Conservation (phyloP, 2,888 invertebrate species). For the Drosophila paramelanica region DNA sequence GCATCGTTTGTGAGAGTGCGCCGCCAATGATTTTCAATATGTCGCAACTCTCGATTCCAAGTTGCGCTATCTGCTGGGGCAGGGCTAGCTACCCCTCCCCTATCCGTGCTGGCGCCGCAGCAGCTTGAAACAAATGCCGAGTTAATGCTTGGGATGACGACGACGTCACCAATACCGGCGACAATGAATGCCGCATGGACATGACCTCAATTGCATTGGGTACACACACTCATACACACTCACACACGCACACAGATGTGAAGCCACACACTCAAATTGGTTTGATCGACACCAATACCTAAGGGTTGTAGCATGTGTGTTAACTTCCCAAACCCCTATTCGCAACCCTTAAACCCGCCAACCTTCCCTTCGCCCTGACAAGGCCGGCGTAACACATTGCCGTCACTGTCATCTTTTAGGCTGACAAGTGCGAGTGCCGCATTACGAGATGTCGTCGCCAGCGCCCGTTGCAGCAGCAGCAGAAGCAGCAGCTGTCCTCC, state of each 20-base stretch:
- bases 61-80: slow-evolving; percentile 55
- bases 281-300: slow-evolving; percentile 79
- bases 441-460: slow-evolving; percentile 62
- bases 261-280: slow-evolving; percentile 48
- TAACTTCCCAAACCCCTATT: slow-evolving; percentile 31
- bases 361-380: slow-evolving; percentile 2
- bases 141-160: slow-evolving; percentile 73
- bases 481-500: slow-evolving; percentile 10
- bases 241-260: slow-evolving; percentile 1
- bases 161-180: slow-evolving; percentile 51
- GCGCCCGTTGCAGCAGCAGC: slow-evolving; percentile 17
- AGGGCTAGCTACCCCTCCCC: slow-evolving; percentile 28
- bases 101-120: slow-evolving; percentile 21
- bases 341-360: neutral
- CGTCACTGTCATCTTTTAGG: slow-evolving; percentile 78
- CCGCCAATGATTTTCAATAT: slow-evolving; percentile 77
- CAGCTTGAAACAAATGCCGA: slow-evolving; percentile 77
- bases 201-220: slow-evolving; percentile 78
- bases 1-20: slow-evolving; percentile 42
- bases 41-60: slow-evolving; percentile 70
- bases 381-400: slow-evolving; percentile 61
- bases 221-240: slow-evolving; percentile 33
- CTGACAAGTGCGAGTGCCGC: slow-evolving; percentile 73
- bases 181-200: slow-evolving; percentile 80
- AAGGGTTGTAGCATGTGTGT: slow-evolving; percentile 62